Conservation (phyloP, 2,888 invertebrate species). For the Morpho deidamia region DNA sequence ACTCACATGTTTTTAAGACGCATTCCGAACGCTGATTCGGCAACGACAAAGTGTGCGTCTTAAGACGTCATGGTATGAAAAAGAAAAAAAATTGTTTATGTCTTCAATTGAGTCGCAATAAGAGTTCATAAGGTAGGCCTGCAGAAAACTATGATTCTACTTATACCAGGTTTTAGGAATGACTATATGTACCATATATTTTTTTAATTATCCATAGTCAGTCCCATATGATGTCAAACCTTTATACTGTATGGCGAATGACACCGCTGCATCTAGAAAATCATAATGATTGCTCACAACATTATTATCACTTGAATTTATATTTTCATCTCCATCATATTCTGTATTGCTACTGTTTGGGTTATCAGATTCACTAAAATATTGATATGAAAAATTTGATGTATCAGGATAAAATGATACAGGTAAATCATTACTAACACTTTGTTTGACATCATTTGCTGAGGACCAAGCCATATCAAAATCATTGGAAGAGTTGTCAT, state of each 20-base stretch:
- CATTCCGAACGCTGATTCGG: no score
- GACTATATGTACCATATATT: not conserved
- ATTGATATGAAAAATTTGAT: slow-evolving; percentile 40
- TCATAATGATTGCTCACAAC: slow-evolving; percentile 58
- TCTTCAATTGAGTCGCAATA: no score
- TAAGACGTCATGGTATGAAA: no score
- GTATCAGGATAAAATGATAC: slow-evolving; percentile 41
- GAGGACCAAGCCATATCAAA: slow-evolving; percentile 42
- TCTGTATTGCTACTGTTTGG: slow-evolving; percentile 34
- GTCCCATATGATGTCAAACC: slow-evolving; percentile 78
- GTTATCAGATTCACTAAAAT: slow-evolving; percentile 37
- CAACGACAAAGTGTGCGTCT: no score
- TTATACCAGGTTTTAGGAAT: no score
- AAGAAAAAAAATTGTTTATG: no score
- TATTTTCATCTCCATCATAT: slow-evolving; percentile 35
- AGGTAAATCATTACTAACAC: slow-evolving; percentile 31
- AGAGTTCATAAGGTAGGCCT: no score
- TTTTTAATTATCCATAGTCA: slow-evolving; percentile 55
- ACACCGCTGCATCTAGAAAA: slow-evolving; percentile 85
- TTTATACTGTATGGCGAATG: slow-evolving; percentile 85
- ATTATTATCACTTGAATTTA: slow-evolving; percentile 34
- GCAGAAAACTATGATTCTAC: no score
- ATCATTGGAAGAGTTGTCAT: slow-evolving; percentile 35
- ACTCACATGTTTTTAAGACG: no score
- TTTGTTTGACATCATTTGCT: slow-evolving; percentile 33